Evolutionary conservation across 2,113 vertebrate species (phyloP).

Genomic region (Amazona guildingii): DNA sequence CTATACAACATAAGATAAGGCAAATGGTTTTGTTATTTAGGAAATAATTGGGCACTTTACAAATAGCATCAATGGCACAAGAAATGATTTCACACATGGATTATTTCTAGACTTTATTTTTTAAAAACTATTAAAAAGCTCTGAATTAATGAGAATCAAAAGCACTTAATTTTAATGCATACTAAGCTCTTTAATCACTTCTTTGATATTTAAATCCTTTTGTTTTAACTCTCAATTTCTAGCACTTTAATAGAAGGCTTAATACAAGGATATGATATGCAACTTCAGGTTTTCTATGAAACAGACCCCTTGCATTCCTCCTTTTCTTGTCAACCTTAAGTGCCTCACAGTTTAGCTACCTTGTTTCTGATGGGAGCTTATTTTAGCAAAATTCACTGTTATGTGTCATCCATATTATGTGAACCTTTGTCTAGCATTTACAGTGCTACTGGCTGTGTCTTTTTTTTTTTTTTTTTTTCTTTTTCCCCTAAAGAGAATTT

Average conservation of each 20-base stretch:
- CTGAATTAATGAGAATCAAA: slow-evolving; percentile 45
- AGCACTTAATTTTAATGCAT: slow-evolving; percentile 63
- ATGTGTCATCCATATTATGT: not conserved
- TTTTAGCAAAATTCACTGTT: slow-evolving; percentile 60
- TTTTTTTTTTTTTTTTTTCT: not conserved
- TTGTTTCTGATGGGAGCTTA: slow-evolving; percentile 66
- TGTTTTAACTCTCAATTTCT: slow-evolving; percentile 63
- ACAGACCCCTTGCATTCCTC: slow-evolving; percentile 55
- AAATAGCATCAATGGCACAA: slow-evolving; percentile 54
- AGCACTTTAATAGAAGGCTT: slow-evolving; percentile 74
- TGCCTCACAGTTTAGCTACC: slow-evolving; percentile 76
- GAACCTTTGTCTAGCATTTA: slow-evolving; percentile 25
- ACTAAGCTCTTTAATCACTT: slow-evolving; percentile 61
- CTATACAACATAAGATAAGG: slow-evolving; percentile 65
- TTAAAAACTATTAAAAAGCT: slow-evolving; percentile 35
- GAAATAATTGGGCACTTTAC: slow-evolving; percentile 70
- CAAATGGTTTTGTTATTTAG: slow-evolving; percentile 69
- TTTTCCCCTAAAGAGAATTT: not conserved
- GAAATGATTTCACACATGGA: slow-evolving; percentile 31
- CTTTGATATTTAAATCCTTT: slow-evolving; percentile 61
- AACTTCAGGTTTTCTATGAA: slow-evolving; percentile 69
- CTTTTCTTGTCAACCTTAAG: slow-evolving; percentile 72
- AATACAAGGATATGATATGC: slow-evolving; percentile 70
- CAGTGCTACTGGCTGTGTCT: slow-evolving; percentile 20
- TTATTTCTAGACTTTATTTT: slow-evolving; percentile 47